A percentile compares a stretch with the other conserved stretches of the same genome.
Conservation (phyloP, 2,797 vertebrate genomes). For the Sebastiscus albofasciatus region DNA sequence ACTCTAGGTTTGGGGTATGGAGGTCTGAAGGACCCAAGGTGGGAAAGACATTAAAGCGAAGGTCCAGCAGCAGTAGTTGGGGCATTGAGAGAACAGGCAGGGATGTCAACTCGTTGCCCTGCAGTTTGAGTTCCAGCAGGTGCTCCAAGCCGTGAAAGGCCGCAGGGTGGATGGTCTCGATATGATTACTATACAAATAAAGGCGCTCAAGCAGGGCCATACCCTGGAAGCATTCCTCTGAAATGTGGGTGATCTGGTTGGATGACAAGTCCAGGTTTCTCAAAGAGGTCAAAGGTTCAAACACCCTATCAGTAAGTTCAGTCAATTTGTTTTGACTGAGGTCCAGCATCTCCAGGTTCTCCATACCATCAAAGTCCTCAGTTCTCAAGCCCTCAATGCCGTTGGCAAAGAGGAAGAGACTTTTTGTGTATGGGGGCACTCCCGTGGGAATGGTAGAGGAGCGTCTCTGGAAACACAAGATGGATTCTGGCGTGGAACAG, state of each 20-base stretch:
- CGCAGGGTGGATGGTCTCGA: conserved; percentile 87
- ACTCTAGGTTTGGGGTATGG: conserved; percentile 88
- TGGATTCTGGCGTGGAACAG: conserved; percentile 83
- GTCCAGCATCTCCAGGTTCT: conserved; percentile 89
- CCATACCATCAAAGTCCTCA: conserved; percentile 87
- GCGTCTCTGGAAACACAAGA: conserved; percentile 88
- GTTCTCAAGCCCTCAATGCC: conserved; percentile 85
- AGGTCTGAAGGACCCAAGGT: conserved; percentile 81
- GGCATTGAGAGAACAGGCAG: conserved; percentile 88
- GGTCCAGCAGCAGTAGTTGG: conserved; percentile 90
- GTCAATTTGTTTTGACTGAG: conserved; percentile 93
- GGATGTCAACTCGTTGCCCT: conserved; percentile 87
- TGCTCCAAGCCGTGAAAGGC: conserved; percentile 88
- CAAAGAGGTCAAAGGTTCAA: conserved; percentile 87
- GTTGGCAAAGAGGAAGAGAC: conserved; percentile 91
- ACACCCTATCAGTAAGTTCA: conserved; percentile 87
- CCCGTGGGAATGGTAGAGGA: conserved; percentile 83
- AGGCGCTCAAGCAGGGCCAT: conserved; percentile 90
- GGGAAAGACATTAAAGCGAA: conserved; percentile 89
- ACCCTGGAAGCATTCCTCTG: conserved; percentile 90
- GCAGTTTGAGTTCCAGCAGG: conserved; percentile 94
- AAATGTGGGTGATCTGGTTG: conserved; percentile 91
- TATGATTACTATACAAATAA: conserved; percentile 92
- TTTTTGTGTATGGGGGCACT: conserved; percentile 80
- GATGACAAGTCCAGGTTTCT: conserved; percentile 94